Evolutionary conservation across 92 coral and sea anemone species (phyloP), one percentile per base, ranked within the genome.

Genomic region (Umimayanthus kanabou): DNA sequence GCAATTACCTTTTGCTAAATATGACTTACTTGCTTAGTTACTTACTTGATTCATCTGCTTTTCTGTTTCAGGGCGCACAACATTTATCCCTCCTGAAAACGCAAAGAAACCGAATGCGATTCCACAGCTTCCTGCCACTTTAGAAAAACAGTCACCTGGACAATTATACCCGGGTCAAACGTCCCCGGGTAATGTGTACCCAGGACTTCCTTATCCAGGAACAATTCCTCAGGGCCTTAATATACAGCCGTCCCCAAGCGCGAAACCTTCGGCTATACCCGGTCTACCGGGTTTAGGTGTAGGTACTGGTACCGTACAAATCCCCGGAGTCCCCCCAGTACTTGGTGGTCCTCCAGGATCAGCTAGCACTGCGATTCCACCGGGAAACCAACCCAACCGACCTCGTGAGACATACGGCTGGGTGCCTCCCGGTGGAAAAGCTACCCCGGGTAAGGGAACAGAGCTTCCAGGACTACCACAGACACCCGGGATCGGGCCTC

Each of bases 11-110:
- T 47, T 61, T 61, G 26, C 15, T 28, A 33, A 28, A 25, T 6
- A 13, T 23, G 25, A 77, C 29, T 43, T 16, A 71, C 9, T 13
- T 2, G 30, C 39, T 13, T 49, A 37, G n/a, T 78, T 3, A n/a
- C 25, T 9, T 47, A 18, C n/a, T n/a, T n/a, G 4, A 25, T 14
- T 9, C 8, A 11, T 78, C 1, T 10, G 6, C 23, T 43, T 78
- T 78, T 13, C 22, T 13, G 33, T 65, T 42, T 69, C 72, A 81
- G 85, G 76, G 23, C 53, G 85, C 4, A 81, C 85, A 81, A 81
- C 85, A 13, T 64, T 81, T 45, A 81, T 81, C 66, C 76, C 85
- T 20, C 85, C 85, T 66, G 76, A 81, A 81, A 66, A 39, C 37
- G 15, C 40, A 42, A 33, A 39, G 8, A 18, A 9, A 30, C 83